These are phyloP conservation scores for Bombus huntii DNA, from an alignment of 1,140 invertebrate genomes.

Conservation along the genomic window DNA sequence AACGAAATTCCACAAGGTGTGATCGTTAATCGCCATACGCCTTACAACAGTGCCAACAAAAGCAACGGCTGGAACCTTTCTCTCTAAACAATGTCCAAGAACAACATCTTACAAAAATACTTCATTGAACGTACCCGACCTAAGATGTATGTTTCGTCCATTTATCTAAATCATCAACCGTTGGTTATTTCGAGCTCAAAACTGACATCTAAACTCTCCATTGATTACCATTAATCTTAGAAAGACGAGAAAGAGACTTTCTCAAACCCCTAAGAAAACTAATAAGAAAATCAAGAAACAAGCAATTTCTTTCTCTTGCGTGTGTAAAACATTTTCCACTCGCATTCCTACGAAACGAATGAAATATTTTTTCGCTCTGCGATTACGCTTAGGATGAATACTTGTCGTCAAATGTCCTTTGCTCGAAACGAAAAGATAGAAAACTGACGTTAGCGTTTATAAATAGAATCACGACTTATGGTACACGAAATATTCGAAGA, in stretches of 20 bases:
- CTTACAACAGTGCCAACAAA: conserved; percentile 6
- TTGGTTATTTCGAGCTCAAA: background rate
- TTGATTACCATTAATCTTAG: background rate
- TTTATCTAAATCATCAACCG: background rate
- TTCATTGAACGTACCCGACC: background rate
- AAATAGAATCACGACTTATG: background rate
- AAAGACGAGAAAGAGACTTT: background rate
- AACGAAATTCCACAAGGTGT: background rate
- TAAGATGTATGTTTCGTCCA: background rate
- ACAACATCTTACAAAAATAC: conserved; percentile 2
- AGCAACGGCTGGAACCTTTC: conserved; percentile 12
- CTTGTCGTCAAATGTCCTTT: background rate
- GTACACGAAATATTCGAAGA: background rate
- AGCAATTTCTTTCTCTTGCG: background rate
- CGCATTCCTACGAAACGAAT: no score
- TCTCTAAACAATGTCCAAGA: background rate
- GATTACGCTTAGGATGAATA: no score
- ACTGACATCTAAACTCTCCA: no score
- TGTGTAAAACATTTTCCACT: no score
- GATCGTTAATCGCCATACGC: background rate
- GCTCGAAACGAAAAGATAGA: background rate
- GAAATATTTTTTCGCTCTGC: no score
- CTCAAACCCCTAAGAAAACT: background rate
- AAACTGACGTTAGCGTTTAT: background rate
- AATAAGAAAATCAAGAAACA: background rate